phyloP scores from a whole-genome alignment of 92 coral and sea anemone species.

The Paragorgia papillata region DNA sequence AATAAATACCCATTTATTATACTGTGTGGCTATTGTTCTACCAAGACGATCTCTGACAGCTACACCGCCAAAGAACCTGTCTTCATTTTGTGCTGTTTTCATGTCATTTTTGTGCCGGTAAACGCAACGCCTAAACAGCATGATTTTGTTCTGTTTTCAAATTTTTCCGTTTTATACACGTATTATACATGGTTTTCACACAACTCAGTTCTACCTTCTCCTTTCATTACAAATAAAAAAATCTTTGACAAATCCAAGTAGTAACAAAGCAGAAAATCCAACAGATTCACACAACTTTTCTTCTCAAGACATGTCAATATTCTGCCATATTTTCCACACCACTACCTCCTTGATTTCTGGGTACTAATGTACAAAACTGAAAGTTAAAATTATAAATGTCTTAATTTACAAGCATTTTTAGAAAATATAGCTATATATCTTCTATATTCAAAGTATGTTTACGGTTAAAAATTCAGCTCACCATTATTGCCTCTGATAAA shows the following conservation, averaged over 20 bases:
- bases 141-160: too few species aligned
- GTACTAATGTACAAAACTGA: slow-evolving; percentile 96
- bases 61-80: too few species aligned
- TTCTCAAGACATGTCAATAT: neutral
- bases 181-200: neutral
- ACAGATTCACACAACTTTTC: neutral
- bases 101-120: too few species aligned
- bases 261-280: neutral
- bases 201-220: neutral
- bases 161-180: too few species aligned
- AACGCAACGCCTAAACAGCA: too few species aligned
- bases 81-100: too few species aligned
- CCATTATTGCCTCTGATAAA: slow-evolving; percentile 97
- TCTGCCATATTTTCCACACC: neutral
- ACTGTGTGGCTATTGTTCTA: too few species aligned
- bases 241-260: neutral
- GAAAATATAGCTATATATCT: neutral
- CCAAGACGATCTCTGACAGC: too few species aligned
- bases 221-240: neutral
- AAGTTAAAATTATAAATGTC: slow-evolving; percentile 27
- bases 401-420: neutral
- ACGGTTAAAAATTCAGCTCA: slow-evolving; percentile 32
- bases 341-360: slow-evolving; percentile 76
- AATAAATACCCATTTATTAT: too few species aligned
- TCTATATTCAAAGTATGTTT: too few species aligned